A percentile compares a stretch with the other conserved stretches of the same genome.
phyloP scores from a whole-genome alignment of 2,888 invertebrate genomes.

The Gymnosoma rotundatum region DNA sequence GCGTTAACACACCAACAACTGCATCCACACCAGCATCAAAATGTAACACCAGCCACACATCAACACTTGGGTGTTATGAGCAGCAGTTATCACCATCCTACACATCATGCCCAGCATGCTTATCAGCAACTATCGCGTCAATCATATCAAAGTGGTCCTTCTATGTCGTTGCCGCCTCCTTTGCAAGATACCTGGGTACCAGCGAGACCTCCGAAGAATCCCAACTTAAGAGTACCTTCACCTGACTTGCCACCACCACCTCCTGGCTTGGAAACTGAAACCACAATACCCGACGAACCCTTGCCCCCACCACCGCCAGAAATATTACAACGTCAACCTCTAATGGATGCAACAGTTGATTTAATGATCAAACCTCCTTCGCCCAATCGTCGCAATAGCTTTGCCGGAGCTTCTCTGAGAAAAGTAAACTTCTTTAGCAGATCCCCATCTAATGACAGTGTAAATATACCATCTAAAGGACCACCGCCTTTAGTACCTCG shows the following conservation, averaged over 20 bases:
- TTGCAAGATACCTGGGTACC: slow-evolving; percentile 87
- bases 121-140: slow-evolving; percentile 39
- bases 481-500: slow-evolving; percentile 80
- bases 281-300: slow-evolving; percentile 80
- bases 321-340: slow-evolving; percentile 76
- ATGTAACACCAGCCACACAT: slow-evolving; percentile 11
- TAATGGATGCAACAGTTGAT: slow-evolving; percentile 45
- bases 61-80: slow-evolving; percentile 75
- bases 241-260: slow-evolving; percentile 82
- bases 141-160: slow-evolving; percentile 20
- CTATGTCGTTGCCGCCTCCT: slow-evolving; percentile 76
- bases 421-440: slow-evolving; percentile 72
- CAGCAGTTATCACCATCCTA: slow-evolving; percentile 71
- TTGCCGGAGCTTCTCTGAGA: slow-evolving; percentile 81
- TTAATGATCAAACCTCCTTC: slow-evolving; percentile 76
- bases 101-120: slow-evolving; percentile 37
- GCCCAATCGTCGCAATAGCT: slow-evolving; percentile 81
- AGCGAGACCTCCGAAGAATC: slow-evolving; percentile 90
- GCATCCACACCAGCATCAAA: slow-evolving; percentile 78
- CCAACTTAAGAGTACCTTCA: slow-evolving; percentile 84
- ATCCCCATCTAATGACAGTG: slow-evolving; percentile 58
- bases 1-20: slow-evolving; percentile 80
- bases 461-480: slow-evolving; percentile 44
- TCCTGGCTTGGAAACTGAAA: slow-evolving; percentile 76
- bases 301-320: slow-evolving; percentile 82